Conservation (phyloP, 2,797 vertebrate genomes). For the Sebastes reedi region DNA sequence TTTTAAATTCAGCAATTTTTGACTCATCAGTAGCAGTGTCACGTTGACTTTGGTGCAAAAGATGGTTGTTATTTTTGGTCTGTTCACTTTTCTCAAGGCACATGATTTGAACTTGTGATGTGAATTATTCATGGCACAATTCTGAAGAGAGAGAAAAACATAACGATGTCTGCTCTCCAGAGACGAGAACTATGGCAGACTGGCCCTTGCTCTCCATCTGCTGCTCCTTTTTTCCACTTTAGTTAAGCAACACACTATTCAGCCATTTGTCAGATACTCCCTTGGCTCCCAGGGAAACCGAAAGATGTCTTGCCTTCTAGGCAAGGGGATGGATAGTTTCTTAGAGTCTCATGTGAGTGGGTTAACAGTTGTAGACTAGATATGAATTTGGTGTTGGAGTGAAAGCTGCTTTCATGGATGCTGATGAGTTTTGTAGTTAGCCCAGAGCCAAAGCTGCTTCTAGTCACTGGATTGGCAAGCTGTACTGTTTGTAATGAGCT, state of each 20-base stretch:
- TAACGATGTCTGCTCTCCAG: background rate
- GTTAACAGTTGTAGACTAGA: background rate
- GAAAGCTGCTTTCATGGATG: background rate
- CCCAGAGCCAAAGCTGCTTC: background rate
- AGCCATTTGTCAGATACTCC: background rate
- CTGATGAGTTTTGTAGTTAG: background rate
- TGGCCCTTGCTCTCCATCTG: background rate
- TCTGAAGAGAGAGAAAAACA: background rate
- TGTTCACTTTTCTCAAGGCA: background rate
- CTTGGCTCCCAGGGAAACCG: background rate
- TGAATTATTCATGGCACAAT: slow-evolving; percentile 8
- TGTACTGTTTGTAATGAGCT: background rate
- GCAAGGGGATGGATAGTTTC: background rate
- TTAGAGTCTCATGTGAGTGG: background rate
- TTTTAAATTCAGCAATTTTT: background rate
- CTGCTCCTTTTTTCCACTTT: background rate
- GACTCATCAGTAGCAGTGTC: background rate
- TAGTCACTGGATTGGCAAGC: background rate
- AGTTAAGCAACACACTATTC: background rate
- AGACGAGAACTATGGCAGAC: background rate
- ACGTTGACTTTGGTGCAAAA: background rate
- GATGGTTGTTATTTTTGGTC: slow-evolving; percentile 4
- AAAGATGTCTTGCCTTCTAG: background rate
- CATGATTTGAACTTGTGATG: background rate
- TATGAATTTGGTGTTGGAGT: background rate